Percentiles rank a stretch among this genome's conserved stretches.
Conservation (phyloP, 2,113 vertebrate species). For the Petrocephalus zakoni region DNA sequence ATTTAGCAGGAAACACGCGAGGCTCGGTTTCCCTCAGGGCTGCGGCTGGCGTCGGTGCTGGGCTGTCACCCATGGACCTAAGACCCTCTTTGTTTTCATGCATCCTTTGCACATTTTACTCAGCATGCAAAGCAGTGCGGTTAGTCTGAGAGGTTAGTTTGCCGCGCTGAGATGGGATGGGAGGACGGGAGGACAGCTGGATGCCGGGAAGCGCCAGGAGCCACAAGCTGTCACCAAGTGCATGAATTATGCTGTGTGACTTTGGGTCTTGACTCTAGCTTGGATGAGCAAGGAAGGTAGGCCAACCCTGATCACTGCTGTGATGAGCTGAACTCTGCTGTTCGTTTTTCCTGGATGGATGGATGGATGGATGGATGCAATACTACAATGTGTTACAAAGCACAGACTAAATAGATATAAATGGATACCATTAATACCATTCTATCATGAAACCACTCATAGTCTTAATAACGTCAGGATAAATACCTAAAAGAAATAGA, state of each 20-base stretch:
- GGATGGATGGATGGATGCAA: neutral
- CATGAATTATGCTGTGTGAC: neutral
- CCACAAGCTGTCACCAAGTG: neutral
- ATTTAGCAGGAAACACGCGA: neutral
- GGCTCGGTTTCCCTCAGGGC: neutral
- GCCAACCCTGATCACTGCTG: neutral
- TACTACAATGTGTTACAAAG: neutral
- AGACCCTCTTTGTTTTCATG: neutral
- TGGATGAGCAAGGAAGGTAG: conserved; percentile 11
- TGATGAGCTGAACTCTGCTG: neutral
- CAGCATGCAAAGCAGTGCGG: neutral
- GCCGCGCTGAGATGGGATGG: neutral
- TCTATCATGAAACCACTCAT: neutral
- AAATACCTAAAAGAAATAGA: neutral
- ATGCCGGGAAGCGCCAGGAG: neutral
- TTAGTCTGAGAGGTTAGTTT: too few species aligned
- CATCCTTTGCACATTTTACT: neutral
- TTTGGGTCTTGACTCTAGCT: conserved; percentile 5
- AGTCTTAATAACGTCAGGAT: neutral
- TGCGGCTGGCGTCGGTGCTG: neutral
- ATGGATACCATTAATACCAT: neutral
- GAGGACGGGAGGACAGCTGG: neutral
- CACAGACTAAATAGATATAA: neutral
- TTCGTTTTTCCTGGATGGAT: neutral
- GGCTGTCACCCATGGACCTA: neutral